Conservation (phyloP, 1,140 invertebrate species). For the Dryas iulia region DNA sequence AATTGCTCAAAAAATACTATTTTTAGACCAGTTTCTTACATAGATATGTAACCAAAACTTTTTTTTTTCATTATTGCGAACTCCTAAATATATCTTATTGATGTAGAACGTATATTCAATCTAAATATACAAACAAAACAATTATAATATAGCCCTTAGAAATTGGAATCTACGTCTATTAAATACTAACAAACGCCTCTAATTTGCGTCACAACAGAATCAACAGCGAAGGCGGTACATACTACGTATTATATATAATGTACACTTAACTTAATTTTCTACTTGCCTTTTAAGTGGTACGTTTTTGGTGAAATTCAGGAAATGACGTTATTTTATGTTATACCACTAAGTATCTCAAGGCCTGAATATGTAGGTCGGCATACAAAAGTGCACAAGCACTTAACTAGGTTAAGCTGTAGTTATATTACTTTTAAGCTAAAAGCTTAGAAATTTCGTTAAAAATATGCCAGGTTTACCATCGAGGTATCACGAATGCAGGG, state of each 20-base stretch:
- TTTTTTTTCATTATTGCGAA: too few relatives aligned
- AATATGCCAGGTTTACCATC: background rate
- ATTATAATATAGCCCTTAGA: too few relatives aligned
- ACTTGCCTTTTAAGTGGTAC: background rate
- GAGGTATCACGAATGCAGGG: background rate
- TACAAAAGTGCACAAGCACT: background rate
- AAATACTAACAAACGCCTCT: background rate
- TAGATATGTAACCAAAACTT: too few relatives aligned
- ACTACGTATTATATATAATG: background rate
- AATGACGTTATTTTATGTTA: conserved; percentile 4
- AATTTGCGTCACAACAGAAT: background rate
- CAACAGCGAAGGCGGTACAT: background rate
- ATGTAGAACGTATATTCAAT: too few relatives aligned
- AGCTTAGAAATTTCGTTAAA: background rate
- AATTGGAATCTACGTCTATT: background rate
- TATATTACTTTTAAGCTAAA: conserved; percentile 5
- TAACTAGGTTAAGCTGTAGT: conserved; percentile 1
- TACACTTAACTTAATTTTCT: background rate
- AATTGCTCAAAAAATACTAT: too few relatives aligned
- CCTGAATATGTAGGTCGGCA: background rate
- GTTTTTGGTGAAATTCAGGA: background rate
- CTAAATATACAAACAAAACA: too few relatives aligned
- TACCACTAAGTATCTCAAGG: background rate
- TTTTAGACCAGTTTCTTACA: too few relatives aligned
- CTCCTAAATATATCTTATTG: too few relatives aligned